Base-by-base conservation (phyloP, 2,113 vertebrate genomes). In the Macrotus californicus region DNA sequence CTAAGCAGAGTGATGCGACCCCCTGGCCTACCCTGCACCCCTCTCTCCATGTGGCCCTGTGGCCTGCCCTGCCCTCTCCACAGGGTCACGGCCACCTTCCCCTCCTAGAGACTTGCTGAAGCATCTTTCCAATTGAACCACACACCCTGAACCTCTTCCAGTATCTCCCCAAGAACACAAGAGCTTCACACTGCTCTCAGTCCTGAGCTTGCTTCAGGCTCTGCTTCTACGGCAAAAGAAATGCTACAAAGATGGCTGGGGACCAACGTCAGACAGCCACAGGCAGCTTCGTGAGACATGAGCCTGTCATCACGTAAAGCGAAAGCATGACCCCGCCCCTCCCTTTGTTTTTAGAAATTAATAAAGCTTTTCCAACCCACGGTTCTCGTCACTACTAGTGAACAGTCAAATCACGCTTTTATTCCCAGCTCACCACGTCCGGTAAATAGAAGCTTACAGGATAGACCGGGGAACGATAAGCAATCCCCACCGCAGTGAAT, bases 391-490 rank as follows among this genome's bases (percentile, higher is more conserved):
- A 7, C 89, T 43, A 26, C 34, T 0, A 36, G 89, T 5, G 87
- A 87, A 54, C 75, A 89, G 96, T 94, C 95, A 87, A 59, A 94
- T 87, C 95, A 41, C 21, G 79, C 87, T 89, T 94, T 96, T 95
- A 96, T 97, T 97, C 90, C 98, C 97, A 96, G 98, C 97, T 97
- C 97, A 81, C 97, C 96, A 95, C 88, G 85, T 96, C 97, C 96
- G 97, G 98, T 97, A 98, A 98, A 98, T 97, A 98, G 98, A 96
- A 97, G 97, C 98, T 98, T 98, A 96, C 96, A 95, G 97, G 97
- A 96, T 54, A 97, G 96, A 97, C 97, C 89, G 29, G 96, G 94
- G 70, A 91, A 97, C 0, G 98, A 98, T 98, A 98, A 98, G 98
- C 96, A 98, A 98, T 97, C 98, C 98, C 97, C 97, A 97, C 96